Evolutionary conservation across 2,888 invertebrate genomes (phyloP), one percentile per base, ranked within the genome.

Genomic region (Sipunculus nudus): DNA sequence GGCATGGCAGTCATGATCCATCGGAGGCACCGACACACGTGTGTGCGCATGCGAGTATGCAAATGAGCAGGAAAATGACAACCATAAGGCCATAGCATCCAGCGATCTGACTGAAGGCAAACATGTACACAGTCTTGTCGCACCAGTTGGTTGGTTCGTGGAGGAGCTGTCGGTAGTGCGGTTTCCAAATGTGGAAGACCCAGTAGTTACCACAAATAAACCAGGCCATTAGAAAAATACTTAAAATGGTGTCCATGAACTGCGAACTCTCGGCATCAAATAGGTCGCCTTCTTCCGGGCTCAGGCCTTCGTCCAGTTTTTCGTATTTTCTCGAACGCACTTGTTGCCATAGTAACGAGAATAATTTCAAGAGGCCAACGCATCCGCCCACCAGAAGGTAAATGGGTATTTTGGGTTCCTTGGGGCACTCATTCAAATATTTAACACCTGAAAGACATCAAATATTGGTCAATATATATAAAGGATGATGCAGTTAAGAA

Each of bases 321-420:
- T 84, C 84, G 72, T 83, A 84, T 28, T 86, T 87, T 3, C 89
- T 83, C 48, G 87, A 87, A 56, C 88, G 88, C 2, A 90, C 86
- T 83, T 91, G 90, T 10, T 87, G 85, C 88, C 90, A 89, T 58
- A 88, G 86, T 80, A 92, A 88, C 25, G 80, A 74, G 21, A 76
- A 53, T 23, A 81, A 65, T 65, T 91, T 90, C 1, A 89, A 85
- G 19, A 89, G 87, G 0, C 92, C 92, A 13, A 91, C 87, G 10
- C 89, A 88, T 0, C 92, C 93, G 0, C 92, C 92, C n/a, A 92
- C 91, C 59, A 92, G 88, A 88, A 92, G 90, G 84, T 92, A 93
- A 28, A 92, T 88, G 0, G 92, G 92, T 67, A 93, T 89, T 62
- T 89, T 87, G 0, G 90, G 89, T 82, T 92, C 90, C 46, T 88